These are phyloP conservation scores for Volucella zonaria DNA, from an alignment of 2,888 invertebrate species.

Conservation along the genomic window DNA sequence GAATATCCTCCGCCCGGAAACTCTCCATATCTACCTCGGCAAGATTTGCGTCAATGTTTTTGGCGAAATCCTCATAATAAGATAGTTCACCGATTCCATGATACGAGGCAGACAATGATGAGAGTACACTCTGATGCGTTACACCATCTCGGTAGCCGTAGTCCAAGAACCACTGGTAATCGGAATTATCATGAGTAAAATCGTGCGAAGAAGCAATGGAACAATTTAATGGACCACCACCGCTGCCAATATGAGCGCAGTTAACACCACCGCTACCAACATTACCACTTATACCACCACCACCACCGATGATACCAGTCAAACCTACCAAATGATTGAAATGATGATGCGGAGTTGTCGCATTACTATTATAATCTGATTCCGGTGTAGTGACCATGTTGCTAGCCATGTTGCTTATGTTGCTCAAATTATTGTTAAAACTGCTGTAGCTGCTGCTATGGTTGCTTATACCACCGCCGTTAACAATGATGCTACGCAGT, in stretches of 20 bases:
- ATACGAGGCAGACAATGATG: slow-evolving; percentile 91
- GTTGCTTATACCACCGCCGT: slow-evolving; percentile 75
- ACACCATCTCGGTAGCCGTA: slow-evolving; percentile 93
- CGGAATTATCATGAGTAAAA: slow-evolving; percentile 93
- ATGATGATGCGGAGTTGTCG: slow-evolving; percentile 79
- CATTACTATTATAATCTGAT: slow-evolving; percentile 82
- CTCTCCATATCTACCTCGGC: slow-evolving; percentile 98
- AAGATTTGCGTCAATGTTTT: slow-evolving; percentile 95
- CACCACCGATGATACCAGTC: slow-evolving; percentile 76
- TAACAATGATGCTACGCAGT: slow-evolving; percentile 81
- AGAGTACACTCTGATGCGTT: slow-evolving; percentile 91
- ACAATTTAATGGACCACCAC: slow-evolving; percentile 80
- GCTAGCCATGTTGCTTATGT: slow-evolving; percentile 75
- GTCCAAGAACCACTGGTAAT: slow-evolving; percentile 95
- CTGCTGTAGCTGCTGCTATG: slow-evolving; percentile 77
- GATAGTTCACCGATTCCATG: slow-evolving; percentile 87
- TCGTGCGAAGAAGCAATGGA: slow-evolving; percentile 84
- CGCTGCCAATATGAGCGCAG: slow-evolving; percentile 38
- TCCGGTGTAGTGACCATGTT: slow-evolving; percentile 79
- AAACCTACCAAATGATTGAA: slow-evolving; percentile 78
- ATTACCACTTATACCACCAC: slow-evolving; percentile 53
- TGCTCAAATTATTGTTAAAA: slow-evolving; percentile 75
- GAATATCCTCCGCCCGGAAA: slow-evolving; percentile 95
- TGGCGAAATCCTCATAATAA: slow-evolving; percentile 92
- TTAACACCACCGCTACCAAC: slow-evolving; percentile 64